These are phyloP conservation scores for Ricordea florida DNA, from an alignment of 92 coral and sea anemone genomes.

Conservation along the genomic window DNA sequence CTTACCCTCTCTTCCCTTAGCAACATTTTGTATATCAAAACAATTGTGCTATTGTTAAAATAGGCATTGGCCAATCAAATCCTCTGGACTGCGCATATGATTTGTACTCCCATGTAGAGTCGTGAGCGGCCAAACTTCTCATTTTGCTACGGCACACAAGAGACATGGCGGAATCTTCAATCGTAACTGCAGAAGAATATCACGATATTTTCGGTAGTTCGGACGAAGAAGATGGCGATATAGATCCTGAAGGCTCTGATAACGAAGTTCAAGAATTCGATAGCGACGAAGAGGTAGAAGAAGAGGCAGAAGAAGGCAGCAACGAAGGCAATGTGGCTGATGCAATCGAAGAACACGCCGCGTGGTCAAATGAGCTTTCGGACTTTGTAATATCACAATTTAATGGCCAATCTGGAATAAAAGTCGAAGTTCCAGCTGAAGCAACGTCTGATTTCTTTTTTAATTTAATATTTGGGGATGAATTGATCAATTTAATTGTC, in stretches of 20 bases:
- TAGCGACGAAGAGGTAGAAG: background rate
- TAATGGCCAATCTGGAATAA: background rate
- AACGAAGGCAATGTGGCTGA: background rate
- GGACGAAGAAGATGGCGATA: background rate
- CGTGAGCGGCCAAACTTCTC: background rate
- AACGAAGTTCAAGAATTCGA: background rate
- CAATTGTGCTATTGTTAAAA: background rate
- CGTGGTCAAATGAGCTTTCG: background rate
- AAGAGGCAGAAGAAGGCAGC: background rate
- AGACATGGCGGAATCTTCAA: background rate
- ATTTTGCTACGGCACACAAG: background rate
- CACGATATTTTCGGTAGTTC: background rate
- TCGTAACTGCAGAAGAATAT: background rate
- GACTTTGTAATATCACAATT: background rate
- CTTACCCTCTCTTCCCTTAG: background rate
- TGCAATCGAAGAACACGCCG: background rate
- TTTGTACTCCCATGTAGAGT: background rate
- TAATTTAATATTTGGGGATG: slow-evolving; percentile 19
- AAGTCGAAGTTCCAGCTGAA: background rate
- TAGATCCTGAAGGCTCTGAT: background rate
- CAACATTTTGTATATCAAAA: background rate
- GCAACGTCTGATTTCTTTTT: background rate
- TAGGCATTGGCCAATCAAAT: background rate
- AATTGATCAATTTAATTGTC: slow-evolving; percentile 16
- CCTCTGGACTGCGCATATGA: background rate